phyloP scores from a whole-genome alignment of 2,888 invertebrate genomes.

The Andrena fulva region DNA sequence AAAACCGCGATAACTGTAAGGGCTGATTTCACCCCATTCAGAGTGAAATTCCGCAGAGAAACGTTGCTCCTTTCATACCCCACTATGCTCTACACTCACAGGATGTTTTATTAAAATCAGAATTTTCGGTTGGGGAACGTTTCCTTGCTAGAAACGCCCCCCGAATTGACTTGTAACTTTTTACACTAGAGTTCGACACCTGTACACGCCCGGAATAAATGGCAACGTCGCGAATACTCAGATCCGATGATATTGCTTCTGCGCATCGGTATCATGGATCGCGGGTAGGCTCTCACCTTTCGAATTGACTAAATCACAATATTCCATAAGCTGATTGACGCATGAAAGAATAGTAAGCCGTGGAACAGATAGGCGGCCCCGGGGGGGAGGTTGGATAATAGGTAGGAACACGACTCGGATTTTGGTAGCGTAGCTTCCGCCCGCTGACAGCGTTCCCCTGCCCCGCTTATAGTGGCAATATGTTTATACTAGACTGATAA shows the following conservation, averaged over 20 bases:
- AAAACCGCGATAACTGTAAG: too few relatives aligned
- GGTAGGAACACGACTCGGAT: conserved; percentile 44
- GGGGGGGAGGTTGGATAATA: conserved; percentile 51
- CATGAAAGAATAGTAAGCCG: conserved; percentile 57
- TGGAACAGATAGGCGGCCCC: conserved; percentile 43
- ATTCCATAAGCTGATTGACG: conserved; percentile 62
- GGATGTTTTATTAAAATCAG: too few relatives aligned
- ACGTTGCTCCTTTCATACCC: too few relatives aligned
- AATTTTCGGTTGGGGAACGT: too few relatives aligned
- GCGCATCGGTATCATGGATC: not conserved
- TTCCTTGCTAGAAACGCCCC: too few relatives aligned
- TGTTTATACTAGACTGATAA: conserved; percentile 84
- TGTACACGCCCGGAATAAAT: too few relatives aligned
- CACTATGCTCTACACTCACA: too few relatives aligned
- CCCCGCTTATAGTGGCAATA: conserved; percentile 76
- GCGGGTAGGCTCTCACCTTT: not conserved
- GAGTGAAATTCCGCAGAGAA: too few relatives aligned
- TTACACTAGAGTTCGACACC: too few relatives aligned
- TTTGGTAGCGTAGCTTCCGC: conserved; percentile 46
- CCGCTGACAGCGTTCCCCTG: conserved; percentile 68
- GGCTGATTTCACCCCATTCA: too few relatives aligned
- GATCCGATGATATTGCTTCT: not conserved
- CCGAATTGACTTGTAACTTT: too few relatives aligned
- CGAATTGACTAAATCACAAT: conserved; percentile 51
- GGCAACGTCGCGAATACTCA: too few relatives aligned